phyloP scores from a whole-genome alignment of 2,888 invertebrate genomes.

The Nomada ruficornis region DNA sequence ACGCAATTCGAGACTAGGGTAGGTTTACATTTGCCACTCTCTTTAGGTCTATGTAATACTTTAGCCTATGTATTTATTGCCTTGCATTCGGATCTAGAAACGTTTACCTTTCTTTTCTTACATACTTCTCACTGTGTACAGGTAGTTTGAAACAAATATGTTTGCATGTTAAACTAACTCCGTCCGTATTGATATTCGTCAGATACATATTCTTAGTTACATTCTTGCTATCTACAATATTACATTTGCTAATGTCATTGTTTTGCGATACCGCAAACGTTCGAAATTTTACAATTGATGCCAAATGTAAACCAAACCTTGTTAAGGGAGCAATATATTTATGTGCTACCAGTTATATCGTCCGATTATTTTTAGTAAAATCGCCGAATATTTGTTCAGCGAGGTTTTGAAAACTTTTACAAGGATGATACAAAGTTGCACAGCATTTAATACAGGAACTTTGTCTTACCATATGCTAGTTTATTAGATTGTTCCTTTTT shows the following conservation, averaged over 20 bases:
- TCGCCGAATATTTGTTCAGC: background rate
- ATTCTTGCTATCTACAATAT: constrained; percentile 18
- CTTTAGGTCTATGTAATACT: constrained; percentile 58
- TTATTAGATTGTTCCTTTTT: constrained; percentile 4
- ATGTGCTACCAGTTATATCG: constrained; percentile 57
- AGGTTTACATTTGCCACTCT: constrained; percentile 76
- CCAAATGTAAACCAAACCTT: constrained; percentile 75
- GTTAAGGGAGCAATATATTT: constrained; percentile 24
- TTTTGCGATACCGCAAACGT: constrained; percentile 15
- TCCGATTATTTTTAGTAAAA: background rate
- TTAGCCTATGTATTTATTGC: constrained; percentile 57
- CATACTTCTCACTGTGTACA: constrained; percentile 54
- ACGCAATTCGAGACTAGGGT: constrained; percentile 61
- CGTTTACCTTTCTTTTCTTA: constrained; percentile 46
- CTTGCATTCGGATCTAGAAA: constrained; percentile 59
- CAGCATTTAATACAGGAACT: background rate
- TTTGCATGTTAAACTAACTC: constrained; percentile 65
- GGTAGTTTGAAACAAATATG: constrained; percentile 58
- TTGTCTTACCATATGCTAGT: constrained; percentile 21
- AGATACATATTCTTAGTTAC: constrained; percentile 34
- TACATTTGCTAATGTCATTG: constrained; percentile 36
- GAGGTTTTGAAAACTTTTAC: constrained; percentile 1
- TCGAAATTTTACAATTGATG: constrained; percentile 51
- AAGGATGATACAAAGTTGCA: constrained; percentile 2
- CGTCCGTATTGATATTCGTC: constrained; percentile 54